A percentile compares a stretch with the other conserved stretches of the same genome.
Conservation (phyloP, 1,140 invertebrate genomes). For the Heliconius hewitsoni region DNA sequence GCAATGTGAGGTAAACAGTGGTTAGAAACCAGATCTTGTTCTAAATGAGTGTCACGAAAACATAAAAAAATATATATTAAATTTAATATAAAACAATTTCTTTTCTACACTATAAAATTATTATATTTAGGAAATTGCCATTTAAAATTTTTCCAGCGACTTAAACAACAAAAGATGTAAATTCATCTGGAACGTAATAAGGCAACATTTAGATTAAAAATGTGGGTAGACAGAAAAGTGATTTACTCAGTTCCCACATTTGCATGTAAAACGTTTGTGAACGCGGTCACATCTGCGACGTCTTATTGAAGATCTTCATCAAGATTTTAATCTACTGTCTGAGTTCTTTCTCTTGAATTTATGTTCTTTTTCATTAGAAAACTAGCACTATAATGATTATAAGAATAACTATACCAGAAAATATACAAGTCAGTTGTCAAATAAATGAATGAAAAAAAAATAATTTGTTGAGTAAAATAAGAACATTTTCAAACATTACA, state of each 20-base stretch:
- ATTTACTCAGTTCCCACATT: slow-evolving; percentile 40
- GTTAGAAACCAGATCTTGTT: too few relatives aligned
- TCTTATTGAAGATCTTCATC: slow-evolving; percentile 13
- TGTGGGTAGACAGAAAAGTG: slow-evolving; percentile 38
- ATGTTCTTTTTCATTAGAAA: not conserved
- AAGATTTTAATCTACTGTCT: slow-evolving; percentile 11
- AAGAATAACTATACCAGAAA: not conserved
- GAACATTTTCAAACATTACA: not conserved
- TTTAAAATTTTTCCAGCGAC: not conserved
- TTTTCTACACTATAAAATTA: too few relatives aligned
- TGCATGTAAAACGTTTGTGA: slow-evolving; percentile 43
- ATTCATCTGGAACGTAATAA: not conserved
- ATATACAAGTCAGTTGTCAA: not conserved
- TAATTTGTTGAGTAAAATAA: not conserved
- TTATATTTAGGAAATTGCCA: too few relatives aligned
- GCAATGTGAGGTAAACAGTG: too few relatives aligned
- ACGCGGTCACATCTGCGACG: slow-evolving; percentile 32
- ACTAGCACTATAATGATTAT: not conserved
- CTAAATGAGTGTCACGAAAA: too few relatives aligned
- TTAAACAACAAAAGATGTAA: not conserved
- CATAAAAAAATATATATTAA: too few relatives aligned
- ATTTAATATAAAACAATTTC: too few relatives aligned
- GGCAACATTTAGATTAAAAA: slow-evolving; percentile 23
- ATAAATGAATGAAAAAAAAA: too few relatives aligned
- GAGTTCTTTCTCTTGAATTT: not conserved